Evolutionary conservation across 2,888 invertebrate species (phyloP), one percentile per base, ranked within the genome.

Genomic region (Cenopis cana): DNA sequence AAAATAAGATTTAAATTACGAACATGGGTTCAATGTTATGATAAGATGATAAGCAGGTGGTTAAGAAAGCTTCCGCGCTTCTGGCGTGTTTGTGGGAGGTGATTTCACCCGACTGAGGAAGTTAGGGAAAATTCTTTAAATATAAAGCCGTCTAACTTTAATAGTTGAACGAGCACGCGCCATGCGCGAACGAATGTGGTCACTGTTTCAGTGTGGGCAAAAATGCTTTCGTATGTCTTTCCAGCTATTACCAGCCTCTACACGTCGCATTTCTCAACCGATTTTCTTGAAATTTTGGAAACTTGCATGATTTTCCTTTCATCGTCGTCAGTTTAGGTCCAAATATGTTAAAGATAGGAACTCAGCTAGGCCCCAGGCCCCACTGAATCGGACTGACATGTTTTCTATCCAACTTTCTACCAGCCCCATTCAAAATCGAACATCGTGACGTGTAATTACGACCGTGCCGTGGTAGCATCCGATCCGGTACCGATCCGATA

Each of bases 401-500:
- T 46, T 46, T n/a, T 8, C 18, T 20, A 20, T 20, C 2, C 33
- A 54, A 57, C 49, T 50, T 57, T 49, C 67, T 33, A 36, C 33
- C 4, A 11, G 41, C 18, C 5, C n/a, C 49, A 12, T 50, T 18
- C 57, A 57, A 61, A 61, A 68, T 41, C 38, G 64, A 33, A 36
- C 38, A 52, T 65, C 69, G 69, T 69, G 69, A 41, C 29, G 29
- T 9, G 17, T 24, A 41, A 69, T 69, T 56, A 29, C 29, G 14
- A 59, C 12, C 61, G 55, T 55, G 29, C 24, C 18, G 6, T 10
- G 41, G 29, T 10, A 55, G 57, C 57, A 29, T 59, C 61, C 56
- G n/a, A 49, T 46, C 29, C 46, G 41, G 20, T 57, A 69, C 57
- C 69, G 64, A 54, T 64, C 52, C 50, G 54, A 52, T 20, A 54